Evolutionary conservation across 2,113 vertebrate species (phyloP).

Genomic region (Melierax canorus): DNA sequence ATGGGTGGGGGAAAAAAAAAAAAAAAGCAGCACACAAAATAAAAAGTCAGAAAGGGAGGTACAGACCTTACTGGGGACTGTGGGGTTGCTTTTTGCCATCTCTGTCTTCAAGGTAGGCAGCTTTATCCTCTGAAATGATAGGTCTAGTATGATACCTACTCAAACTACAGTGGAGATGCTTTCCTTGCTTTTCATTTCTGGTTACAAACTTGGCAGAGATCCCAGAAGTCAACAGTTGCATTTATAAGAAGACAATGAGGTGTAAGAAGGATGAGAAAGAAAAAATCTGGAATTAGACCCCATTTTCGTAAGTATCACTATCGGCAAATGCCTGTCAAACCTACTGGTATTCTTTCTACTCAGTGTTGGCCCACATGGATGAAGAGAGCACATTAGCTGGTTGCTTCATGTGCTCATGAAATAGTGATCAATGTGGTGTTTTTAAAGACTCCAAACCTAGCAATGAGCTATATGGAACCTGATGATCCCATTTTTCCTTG

Average conservation of each 20-base stretch:
- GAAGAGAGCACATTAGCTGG: not conserved
- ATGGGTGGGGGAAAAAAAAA: accelerated
- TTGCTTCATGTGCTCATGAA: not conserved
- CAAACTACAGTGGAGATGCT: not conserved
- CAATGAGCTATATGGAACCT: not conserved
- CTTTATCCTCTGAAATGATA: not conserved
- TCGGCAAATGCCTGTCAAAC: not conserved
- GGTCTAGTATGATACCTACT: not conserved
- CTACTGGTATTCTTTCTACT: not conserved
- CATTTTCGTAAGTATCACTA: not conserved
- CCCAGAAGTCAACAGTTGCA: not conserved
- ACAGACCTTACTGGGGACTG: not conserved
- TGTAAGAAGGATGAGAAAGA: not conserved
- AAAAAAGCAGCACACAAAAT: accelerated
- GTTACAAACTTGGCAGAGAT: not conserved
- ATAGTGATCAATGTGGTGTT: not conserved
- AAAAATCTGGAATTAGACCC: not conserved
- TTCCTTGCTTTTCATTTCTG: not conserved
- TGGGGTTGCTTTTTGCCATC: not conserved
- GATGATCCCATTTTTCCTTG: not conserved
- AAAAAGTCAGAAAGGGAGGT: not conserved
- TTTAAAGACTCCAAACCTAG: not conserved
- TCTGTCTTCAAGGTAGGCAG: not conserved
- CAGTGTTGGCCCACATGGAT: not conserved
- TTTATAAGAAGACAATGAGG: not conserved